phyloP scores from a whole-genome alignment of 2,113 vertebrate species.

The Struthio camelus region DNA sequence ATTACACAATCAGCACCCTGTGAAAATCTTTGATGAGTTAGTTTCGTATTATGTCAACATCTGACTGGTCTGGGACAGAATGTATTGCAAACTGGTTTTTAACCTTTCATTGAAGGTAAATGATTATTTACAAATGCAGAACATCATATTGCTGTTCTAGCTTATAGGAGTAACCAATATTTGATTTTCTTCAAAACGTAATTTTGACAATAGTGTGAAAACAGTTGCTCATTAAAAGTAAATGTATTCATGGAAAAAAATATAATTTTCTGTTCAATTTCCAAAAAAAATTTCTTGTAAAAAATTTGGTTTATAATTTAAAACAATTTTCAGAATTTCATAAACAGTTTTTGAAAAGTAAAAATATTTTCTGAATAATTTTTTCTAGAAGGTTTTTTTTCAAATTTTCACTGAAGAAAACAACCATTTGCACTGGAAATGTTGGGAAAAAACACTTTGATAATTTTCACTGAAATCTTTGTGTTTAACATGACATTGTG shows the following conservation, averaged over 20 bases:
- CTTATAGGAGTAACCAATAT: neutral
- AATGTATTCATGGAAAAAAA: neutral
- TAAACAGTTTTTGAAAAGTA: neutral
- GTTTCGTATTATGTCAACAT: neutral
- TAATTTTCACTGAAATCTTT: neutral
- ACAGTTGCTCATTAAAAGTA: neutral
- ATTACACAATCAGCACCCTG: neutral
- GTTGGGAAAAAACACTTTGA: neutral
- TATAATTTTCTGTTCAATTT: neutral
- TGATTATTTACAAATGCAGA: neutral
- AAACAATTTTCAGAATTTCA: neutral
- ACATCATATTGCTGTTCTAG: neutral
- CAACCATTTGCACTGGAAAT: neutral
- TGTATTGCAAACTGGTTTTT: neutral
- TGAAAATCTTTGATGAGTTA: slow-evolving; percentile 4
- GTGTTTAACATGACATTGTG: neutral
- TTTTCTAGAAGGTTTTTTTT: neutral
- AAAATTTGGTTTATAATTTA: neutral
- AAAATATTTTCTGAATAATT: neutral
- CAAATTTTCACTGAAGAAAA: neutral
- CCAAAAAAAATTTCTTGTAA: neutral
- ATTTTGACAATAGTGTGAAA: neutral
- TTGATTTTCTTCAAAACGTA: neutral
- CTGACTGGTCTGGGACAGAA: neutral
- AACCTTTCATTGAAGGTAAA: neutral